Base-by-base conservation (phyloP, 2,113 vertebrate genomes). In the Paramisgurnus dabryanus region DNA sequence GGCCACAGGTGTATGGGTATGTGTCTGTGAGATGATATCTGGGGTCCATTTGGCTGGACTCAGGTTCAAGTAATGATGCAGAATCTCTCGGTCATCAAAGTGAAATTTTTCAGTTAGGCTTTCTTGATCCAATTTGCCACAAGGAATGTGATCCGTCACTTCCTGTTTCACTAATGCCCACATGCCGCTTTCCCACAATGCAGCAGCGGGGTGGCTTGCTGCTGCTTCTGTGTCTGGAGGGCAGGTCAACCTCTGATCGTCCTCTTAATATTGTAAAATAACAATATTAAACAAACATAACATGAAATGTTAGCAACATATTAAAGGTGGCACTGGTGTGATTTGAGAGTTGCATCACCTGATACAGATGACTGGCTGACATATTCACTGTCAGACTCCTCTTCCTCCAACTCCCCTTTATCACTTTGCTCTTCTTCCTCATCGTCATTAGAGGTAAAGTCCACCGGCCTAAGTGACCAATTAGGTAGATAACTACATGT, bases 21-120 rank as follows among this genome's bases (percentile, higher is more conserved):
- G 66, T 0, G 84, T 78, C 3, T 83, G 81, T 50, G 61, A 47
- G 4, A 2, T 82, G 47, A 74, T 76, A 82, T 89, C 88, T 3
- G 92, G 89, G 22, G 85, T 85, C 93, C 93, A 93, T 76, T 88
- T 90, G 0, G 90, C 79, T 27, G 95, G 90, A 67, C 96, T 93
- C 76, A 95, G 93, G 90, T 95, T 95, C 78, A 88, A 91, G 84
- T 87, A 89, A 47, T 90, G 90, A 86, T 92, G 89, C n/a, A 96
- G 91, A 27, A 90, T 80, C 3, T 93, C 89, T 84, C 86, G 93
- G 55, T 94, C 87, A 0, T 88, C 82, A 0, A 90, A 91, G 47
- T 86, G 80, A 89, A 96, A 98, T 89, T 89, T 94, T 76, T 85
- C 90, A 55, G 92, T 88, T 83, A 96, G 27, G 81, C 95, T 98